Evolutionary conservation across 2,113 vertebrate species (phyloP), one percentile per base, ranked within the genome.

Genomic region (Larimichthys crocea): DNA sequence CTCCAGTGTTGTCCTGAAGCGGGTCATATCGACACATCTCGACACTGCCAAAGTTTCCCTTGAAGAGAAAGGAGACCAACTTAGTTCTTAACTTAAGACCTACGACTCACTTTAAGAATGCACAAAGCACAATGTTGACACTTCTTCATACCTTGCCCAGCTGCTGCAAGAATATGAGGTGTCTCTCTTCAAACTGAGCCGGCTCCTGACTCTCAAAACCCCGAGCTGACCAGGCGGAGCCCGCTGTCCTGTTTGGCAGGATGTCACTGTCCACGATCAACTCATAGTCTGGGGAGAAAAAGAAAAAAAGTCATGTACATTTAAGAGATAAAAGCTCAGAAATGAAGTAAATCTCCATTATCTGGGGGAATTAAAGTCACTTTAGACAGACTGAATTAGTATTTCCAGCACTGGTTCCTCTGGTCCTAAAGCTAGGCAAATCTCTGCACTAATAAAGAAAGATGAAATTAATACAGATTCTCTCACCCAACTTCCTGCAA

Each of bases 41-140:
- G 93, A 99, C 98, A 46, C 97, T 99, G 83, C 98, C 98, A 92
- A 99, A 99, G 91, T 99, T 99, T 46, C 98, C 98, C 98, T 99
- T 76, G 3, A 79, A 29, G 49, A 56, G n/a, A 85, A 40, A 40
- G 35, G 35, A 76, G 29, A 74, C 0, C 3, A 60, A 57, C 16
- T 24, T 5, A 19, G 22, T 10, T 76, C 35, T 40, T 9, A 40
- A 40, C 35, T 1, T 40, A 40, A 40, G 35, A 9, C 35, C 7
- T 40, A 8, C 1, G 35, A 40, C 35, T 31, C 31, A 31, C 31
- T 8, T 2, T 40, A 8, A 40, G 35, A 40, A 40, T 40, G 35
- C 35, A 40, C 35, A 40, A 1, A 52, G 15, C 71, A 35, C 20
- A 35, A 11, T 46, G 52, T 12, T 8, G n/a, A 61, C 42, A 64